Percentiles rank a stretch among this genome's conserved stretches.
Conservation (phyloP, 1,140 invertebrate genomes). For the Procambarus clarkii region DNA sequence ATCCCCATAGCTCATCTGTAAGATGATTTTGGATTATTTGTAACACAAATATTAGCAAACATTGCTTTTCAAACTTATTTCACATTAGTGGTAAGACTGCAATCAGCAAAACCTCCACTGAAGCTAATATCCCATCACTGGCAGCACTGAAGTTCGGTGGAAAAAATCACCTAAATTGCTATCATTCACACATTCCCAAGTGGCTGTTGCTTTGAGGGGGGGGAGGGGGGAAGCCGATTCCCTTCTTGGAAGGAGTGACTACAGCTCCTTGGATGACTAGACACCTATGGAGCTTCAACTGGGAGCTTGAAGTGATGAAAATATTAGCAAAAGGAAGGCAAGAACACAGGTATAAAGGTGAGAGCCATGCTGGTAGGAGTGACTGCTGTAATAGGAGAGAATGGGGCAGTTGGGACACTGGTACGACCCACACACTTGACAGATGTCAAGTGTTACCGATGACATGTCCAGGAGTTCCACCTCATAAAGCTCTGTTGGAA, state of each 20-base stretch:
- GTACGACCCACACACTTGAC: constrained; percentile 98
- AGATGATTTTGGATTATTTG: background rate
- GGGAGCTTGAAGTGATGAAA: background rate
- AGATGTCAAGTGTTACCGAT: constrained; percentile 95
- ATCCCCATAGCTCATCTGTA: background rate
- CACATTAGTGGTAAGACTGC: background rate
- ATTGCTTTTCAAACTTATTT: background rate
- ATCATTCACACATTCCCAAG: background rate
- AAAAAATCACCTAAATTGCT: background rate
- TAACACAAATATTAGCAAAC: background rate
- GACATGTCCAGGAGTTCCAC: constrained; percentile 93
- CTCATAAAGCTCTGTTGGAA: constrained; percentile 91
- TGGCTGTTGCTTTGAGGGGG: background rate
- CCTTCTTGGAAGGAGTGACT: background rate
- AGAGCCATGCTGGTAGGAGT: constrained; percentile 7
- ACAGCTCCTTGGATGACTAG: constrained; percentile 16
- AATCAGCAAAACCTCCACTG: background rate
- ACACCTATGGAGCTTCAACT: constrained; percentile 4
- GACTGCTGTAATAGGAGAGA: constrained; percentile 71
- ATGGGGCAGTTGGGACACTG: constrained; percentile 98
- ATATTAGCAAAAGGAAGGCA: background rate
- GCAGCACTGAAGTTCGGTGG: background rate
- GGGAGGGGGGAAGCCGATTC: background rate
- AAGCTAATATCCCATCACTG: background rate
- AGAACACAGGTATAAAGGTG: background rate